Conservation (phyloP, 2,888 invertebrate genomes). For the Euproctis similis region DNA sequence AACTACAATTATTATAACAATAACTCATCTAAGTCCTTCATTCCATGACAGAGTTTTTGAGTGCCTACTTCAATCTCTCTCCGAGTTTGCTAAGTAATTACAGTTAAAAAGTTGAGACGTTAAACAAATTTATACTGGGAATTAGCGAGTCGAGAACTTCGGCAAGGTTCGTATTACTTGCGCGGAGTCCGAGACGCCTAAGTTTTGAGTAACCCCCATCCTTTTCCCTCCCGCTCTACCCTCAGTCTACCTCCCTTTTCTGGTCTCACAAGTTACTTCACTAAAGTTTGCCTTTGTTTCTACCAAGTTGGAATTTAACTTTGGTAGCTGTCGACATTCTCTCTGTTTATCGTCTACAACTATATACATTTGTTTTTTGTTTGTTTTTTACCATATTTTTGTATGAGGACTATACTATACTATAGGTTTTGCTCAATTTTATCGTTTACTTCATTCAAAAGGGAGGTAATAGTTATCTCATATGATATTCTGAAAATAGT, state of each 20-base stretch:
- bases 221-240: too few species aligned
- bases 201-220: conserved; percentile 55
- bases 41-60: conserved; percentile 42
- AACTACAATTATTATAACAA: conserved; percentile 38
- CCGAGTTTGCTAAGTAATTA: conserved; percentile 65
- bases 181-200: conserved; percentile 59
- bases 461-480: too few species aligned
- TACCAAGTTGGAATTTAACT: conserved; percentile 49
- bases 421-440: too few species aligned
- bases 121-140: conserved; percentile 74
- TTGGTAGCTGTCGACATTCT: conserved; percentile 48
- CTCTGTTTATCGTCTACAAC: conserved; percentile 49
- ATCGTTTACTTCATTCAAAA: too few species aligned
- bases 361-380: conserved; percentile 19
- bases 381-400: too few species aligned
- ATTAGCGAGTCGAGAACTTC: conserved; percentile 66
- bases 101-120: conserved; percentile 74
- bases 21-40: conserved; percentile 45
- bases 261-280: conserved; percentile 53
- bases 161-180: conserved; percentile 52
- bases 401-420: too few species aligned
- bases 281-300: conserved; percentile 63
- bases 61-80: conserved; percentile 62
- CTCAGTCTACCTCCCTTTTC: conserved; percentile 35
- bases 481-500: too few species aligned